Evolutionary conservation across 2,113 vertebrate genomes (phyloP), one percentile per base, ranked within the genome.

Genomic region (Gymnobelideus leadbeateri): DNA sequence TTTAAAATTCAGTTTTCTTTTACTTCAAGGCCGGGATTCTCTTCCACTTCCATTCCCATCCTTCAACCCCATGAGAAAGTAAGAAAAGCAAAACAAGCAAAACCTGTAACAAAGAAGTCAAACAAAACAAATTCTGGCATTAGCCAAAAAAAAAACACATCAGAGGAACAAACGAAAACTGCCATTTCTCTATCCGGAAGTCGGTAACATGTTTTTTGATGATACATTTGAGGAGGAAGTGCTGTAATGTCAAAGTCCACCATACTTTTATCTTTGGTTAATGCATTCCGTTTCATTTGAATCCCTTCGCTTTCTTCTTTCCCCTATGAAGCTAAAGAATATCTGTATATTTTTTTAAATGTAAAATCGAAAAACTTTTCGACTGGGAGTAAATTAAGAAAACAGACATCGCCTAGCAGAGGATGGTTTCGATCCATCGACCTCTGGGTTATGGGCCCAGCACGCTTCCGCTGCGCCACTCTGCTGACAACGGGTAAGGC

Each of bases 401-500:
- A 55, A 55, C 8, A 6, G 51, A 52, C 26, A 57, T 0, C 0
- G 3, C 7, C 16, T 84, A 84, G 68, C 68, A 84, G 68, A 84
- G 68, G 68, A 84, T 84, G 68, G 68, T 84, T 84, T 84, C 68
- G 68, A 84, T 84, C 68, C 68, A 84, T 84, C 68, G 68, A 84
- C 68, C 68, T 84, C 68, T 84, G 68, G 68, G 68, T 84, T 84
- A 84, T 84, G 68, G 68, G 68, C 68, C 68, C 68, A 84, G 68
- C 68, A 84, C 68, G 68, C 68, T 84, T 84, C 68, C 68, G 68
- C 68, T 84, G 68, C 68, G 68, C 68, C 68, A 84, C 68, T 84
- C 68, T 84, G 68, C 68, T 84, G n/a, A 43, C 68, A 0, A 7
- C 47, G 47, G 0, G 3, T 2, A 21, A 6, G 3, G 0, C 0